Conservation (phyloP, 1,140 invertebrate species). For the Planococcus citri region DNA sequence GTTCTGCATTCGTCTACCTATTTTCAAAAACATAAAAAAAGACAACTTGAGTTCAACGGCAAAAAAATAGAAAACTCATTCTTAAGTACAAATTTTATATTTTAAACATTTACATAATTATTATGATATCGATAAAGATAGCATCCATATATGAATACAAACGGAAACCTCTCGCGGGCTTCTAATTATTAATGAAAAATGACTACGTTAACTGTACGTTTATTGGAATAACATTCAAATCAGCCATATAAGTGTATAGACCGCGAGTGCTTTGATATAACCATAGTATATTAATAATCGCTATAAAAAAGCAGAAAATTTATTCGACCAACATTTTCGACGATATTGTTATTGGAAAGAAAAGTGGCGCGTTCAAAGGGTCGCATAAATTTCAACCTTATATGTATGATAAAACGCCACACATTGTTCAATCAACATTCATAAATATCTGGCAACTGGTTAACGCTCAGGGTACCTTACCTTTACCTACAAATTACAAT, state of each 20-base stretch:
- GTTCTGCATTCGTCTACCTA: constrained; percentile 2
- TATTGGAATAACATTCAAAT: not conserved
- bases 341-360: not conserved
- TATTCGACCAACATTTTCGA: not conserved
- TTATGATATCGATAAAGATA: no score
- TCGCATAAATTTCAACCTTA: not conserved
- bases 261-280: not conserved
- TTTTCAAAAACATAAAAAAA: not conserved
- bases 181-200: not conserved
- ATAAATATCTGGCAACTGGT: not conserved
- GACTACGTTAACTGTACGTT: not conserved
- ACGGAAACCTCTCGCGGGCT: not conserved
- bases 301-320: not conserved
- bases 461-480: no score
- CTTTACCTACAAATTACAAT: no score
- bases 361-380: not conserved
- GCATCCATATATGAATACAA: no score
- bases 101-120: no score
- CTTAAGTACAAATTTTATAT: no score
- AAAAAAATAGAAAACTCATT: not conserved
- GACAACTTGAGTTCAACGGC: not conserved
- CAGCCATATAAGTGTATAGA: not conserved
- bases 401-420: not conserved
- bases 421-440: not conserved
- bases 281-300: not conserved